Conservation (phyloP, 1,140 invertebrate genomes). For the Helicoverpa zea region DNA sequence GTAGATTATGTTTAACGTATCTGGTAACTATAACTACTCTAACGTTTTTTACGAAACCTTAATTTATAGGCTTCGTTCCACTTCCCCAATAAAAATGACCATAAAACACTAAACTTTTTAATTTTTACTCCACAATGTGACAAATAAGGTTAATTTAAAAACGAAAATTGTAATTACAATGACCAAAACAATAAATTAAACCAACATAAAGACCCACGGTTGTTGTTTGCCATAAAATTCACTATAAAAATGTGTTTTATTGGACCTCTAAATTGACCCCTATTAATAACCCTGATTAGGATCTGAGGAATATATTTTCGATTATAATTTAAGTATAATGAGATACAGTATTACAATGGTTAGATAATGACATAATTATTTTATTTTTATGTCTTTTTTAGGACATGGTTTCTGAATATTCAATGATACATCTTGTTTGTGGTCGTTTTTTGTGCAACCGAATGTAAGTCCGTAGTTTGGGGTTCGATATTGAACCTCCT, state of each 20-base stretch:
- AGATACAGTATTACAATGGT: slow-evolving; percentile 39
- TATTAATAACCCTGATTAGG: slow-evolving; percentile 46
- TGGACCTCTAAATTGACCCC: slow-evolving; percentile 25
- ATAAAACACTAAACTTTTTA: slow-evolving; percentile 5
- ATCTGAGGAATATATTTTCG: slow-evolving; percentile 19
- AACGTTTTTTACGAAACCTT: slow-evolving; percentile 1
- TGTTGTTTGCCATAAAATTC: slow-evolving; percentile 49
- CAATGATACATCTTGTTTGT: background rate
- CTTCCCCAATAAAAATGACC: slow-evolving; percentile 5
- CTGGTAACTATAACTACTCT: background rate
- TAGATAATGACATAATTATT: slow-evolving; percentile 49
- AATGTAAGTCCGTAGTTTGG: background rate
- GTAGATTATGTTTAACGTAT: no score
- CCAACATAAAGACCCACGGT: slow-evolving; percentile 11
- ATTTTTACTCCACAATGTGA: slow-evolving; percentile 14
- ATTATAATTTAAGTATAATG: slow-evolving; percentile 26
- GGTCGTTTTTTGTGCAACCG: background rate
- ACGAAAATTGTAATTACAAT: slow-evolving; percentile 17
- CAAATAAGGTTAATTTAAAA: background rate
- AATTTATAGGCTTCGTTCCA: background rate
- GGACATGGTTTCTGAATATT: slow-evolving; percentile 19
- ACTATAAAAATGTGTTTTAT: slow-evolving; percentile 50
- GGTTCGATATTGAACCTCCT: background rate
- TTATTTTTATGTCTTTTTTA: slow-evolving; percentile 43
- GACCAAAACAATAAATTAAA: slow-evolving; percentile 45